Evolutionary conservation across 2,797 vertebrate genomes (phyloP).

Genomic region (Epinephelus awoara): DNA sequence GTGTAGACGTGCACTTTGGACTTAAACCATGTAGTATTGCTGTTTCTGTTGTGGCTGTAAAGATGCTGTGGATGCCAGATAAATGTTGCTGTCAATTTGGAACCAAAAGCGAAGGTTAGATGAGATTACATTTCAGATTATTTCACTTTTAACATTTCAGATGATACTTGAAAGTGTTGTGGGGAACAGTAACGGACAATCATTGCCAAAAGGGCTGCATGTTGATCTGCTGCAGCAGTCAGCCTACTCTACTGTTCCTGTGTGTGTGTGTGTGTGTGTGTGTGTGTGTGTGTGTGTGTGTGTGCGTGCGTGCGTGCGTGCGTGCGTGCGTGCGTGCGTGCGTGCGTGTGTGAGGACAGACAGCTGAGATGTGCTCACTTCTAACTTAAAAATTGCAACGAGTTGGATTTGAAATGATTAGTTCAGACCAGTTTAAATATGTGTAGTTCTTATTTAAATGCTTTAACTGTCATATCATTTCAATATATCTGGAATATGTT

Average conservation of each 20-base stretch:
- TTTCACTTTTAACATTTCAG: conserved; percentile 43
- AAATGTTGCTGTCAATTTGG: conserved; percentile 17
- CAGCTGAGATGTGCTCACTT: conserved; percentile 43
- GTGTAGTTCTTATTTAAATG: conserved; percentile 68
- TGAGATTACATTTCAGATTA: conserved; percentile 40
- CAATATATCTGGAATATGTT: conserved; percentile 61
- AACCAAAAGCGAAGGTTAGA: conserved; percentile 43
- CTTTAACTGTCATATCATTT: conserved; percentile 58
- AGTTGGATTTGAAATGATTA: conserved; percentile 40
- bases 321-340: background rate
- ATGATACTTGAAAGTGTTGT: conserved; percentile 72
- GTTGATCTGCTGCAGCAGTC: conserved; percentile 31
- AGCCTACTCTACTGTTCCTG: conserved; percentile 42
- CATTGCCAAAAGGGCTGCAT: conserved; percentile 49
- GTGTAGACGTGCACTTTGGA: conserved; percentile 54
- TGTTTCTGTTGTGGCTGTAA: conserved; percentile 60
- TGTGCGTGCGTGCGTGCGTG: conserved; percentile 8
- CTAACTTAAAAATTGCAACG: conserved; percentile 41
- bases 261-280: conserved; percentile 28
- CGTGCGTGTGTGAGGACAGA: background rate
- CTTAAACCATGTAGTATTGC: conserved; percentile 62
- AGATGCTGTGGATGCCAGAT: conserved; percentile 37
- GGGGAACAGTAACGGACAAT: conserved; percentile 55
- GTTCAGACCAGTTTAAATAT: conserved; percentile 48
- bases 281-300: conserved; percentile 15